These are phyloP conservation scores for Corella eumyota DNA, from an alignment of 23 tunicate genomes.

Conservation along the genomic window DNA sequence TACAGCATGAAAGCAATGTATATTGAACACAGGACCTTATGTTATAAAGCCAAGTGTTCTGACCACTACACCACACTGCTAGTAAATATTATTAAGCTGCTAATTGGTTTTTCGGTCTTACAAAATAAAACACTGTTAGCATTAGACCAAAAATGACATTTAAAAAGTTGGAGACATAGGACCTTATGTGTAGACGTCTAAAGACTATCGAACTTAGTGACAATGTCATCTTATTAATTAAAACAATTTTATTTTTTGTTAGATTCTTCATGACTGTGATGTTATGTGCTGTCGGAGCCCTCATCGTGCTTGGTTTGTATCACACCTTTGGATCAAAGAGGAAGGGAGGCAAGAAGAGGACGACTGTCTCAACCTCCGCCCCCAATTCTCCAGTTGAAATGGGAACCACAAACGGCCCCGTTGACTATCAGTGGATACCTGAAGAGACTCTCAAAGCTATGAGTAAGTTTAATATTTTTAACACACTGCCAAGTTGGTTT, in stretches of 20 bases:
- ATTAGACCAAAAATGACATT: too few relatives aligned
- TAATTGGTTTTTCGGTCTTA: too few relatives aligned
- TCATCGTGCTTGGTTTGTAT: slow-evolving; percentile 38
- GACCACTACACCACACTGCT: too few relatives aligned
- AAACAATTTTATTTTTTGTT: neutral
- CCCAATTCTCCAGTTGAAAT: slow-evolving; percentile 9
- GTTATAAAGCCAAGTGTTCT: too few relatives aligned
- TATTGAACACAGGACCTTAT: too few relatives aligned
- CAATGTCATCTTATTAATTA: neutral
- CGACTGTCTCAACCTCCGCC: slow-evolving; percentile 4
- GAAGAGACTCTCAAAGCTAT: slow-evolving; percentile 66
- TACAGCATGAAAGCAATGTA: too few relatives aligned
- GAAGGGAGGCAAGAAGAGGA: slow-evolving; percentile 11
- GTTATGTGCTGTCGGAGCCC: slow-evolving; percentile 35
- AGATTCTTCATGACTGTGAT: slow-evolving; percentile 88
- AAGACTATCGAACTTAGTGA: neutral
- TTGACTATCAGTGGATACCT: slow-evolving; percentile 90
- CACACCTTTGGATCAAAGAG: slow-evolving; percentile 19
- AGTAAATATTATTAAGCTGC: too few relatives aligned
- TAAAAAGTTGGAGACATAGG: too few relatives aligned
- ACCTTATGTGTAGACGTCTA: too few relatives aligned
- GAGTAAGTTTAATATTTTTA: slow-evolving; percentile 26
- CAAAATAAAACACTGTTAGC: too few relatives aligned
- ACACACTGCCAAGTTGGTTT: too few relatives aligned
- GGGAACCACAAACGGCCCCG: slow-evolving; percentile 66